Evolutionary conservation across 2,113 vertebrate species (phyloP), one percentile per base, ranked within the genome.

Genomic region (Aphelocoma coerulescens): DNA sequence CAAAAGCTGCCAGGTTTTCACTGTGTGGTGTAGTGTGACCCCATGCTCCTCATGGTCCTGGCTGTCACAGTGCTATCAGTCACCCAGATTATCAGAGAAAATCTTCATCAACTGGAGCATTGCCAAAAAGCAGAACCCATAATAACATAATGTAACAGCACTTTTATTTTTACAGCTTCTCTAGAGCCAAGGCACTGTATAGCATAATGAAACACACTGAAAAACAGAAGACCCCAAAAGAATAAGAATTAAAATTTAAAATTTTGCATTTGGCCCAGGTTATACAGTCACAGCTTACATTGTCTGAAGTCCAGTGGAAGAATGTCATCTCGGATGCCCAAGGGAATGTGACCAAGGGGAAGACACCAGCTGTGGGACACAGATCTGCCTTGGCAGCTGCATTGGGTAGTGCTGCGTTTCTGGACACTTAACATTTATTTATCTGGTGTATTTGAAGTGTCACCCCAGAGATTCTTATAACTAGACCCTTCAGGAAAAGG

Each of bases 151-250:
- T 28, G 10, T 16, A 39, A n/a, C 6, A 49, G 28, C 37, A 59
- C 15, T 92, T 86, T 27, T 63, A 75, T 48, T 86, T 87, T 62
- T 44, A 44, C 28, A 87, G 22, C 30, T 75, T 6, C 17, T 24
- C 15, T 8, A 57, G 24, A 71, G 65, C 52, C 65, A 81, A 68
- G 21, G 32, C 1, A 1, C 55, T 68, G 13, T 69, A 57, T 27
- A 80, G 71, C 41, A 26, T 67, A 84, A 89, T 91, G 73, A 92
- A 95, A 89, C 89, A 87, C 1, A 39, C 16, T 58, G 62, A 54
- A 61, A 82, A 85, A 5, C 35, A 68, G 39, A 84, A 76, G 17
- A 76, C 21, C 14, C 8, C 9, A 41, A 80, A 80, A 84, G 20
- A 73, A 24, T 39, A 69, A n/a, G 43, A 63, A 62, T 85, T 26